A percentile compares a stretch with the other conserved stretches of the same genome.
These are phyloP conservation scores for Proterorhinus semilunaris DNA, from an alignment of 2,113 vertebrate genomes.

Conservation along the genomic window DNA sequence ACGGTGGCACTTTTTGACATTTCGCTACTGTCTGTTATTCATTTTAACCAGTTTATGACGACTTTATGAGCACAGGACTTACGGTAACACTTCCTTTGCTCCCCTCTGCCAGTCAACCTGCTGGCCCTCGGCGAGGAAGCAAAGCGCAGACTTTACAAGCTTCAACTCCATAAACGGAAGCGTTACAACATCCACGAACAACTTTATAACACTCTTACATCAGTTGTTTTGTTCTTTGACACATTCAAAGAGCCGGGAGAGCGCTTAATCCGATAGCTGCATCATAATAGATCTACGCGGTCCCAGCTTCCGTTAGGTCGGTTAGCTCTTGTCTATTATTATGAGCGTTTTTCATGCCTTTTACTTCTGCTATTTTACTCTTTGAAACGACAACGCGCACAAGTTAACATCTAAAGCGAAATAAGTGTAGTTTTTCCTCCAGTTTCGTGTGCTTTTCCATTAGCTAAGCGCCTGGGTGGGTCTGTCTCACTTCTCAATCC, in stretches of 20 bases:
- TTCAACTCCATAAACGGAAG: not conserved
- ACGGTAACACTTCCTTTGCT: too few relatives aligned
- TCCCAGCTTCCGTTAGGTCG: not conserved
- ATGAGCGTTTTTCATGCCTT: not conserved
- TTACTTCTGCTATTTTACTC: not conserved
- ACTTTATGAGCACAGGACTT: not conserved
- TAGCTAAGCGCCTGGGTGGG: not conserved
- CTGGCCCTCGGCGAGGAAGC: too few relatives aligned
- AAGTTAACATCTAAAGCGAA: not conserved
- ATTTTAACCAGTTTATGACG: not conserved
- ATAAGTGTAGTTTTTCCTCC: not conserved
- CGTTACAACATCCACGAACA: not conserved
- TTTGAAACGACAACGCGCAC: not conserved
- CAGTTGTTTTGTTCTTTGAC: not conserved
- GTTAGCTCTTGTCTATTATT: not conserved
- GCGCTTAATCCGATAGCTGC: not conserved
- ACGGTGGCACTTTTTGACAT: not conserved
- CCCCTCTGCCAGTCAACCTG: not conserved
- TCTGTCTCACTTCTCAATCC: not conserved
- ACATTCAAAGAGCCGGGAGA: not conserved
- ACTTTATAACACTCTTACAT: not conserved
- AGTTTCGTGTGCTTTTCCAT: not conserved
- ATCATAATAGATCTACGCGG: not conserved
- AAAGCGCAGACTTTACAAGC: not conserved
- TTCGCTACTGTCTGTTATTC: not conserved